These are phyloP conservation scores for Acromyrmex heyeri DNA, from an alignment of 1,140 invertebrate genomes.

Conservation along the genomic window DNA sequence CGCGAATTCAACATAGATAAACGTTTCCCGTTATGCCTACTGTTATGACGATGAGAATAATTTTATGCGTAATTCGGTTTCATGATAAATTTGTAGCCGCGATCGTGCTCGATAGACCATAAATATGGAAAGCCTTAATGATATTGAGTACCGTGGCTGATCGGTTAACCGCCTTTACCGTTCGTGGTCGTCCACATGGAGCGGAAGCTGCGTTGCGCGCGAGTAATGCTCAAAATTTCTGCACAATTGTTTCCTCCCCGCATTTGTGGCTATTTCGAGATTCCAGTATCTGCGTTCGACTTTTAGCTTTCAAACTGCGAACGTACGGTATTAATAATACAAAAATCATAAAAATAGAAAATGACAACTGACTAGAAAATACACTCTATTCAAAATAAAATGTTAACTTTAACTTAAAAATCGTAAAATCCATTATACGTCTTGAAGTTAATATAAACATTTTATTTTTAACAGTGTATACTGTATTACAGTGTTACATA, in stretches of 20 bases:
- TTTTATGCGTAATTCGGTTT: slow-evolving; percentile 28
- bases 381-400: not conserved
- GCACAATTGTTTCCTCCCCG: slow-evolving; percentile 50
- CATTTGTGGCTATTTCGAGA: slow-evolving; percentile 45
- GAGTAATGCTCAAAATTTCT: slow-evolving; percentile 51
- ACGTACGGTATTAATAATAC: not conserved
- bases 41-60: slow-evolving; percentile 36
- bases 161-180: slow-evolving; percentile 56
- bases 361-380: not conserved
- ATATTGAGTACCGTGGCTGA: slow-evolving; percentile 58
- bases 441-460: too few species aligned
- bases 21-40: not conserved
- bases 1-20: not conserved
- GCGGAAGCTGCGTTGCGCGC: slow-evolving; percentile 40
- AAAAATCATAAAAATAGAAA: not conserved
- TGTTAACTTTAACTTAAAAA: too few species aligned
- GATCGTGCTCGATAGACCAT: slow-evolving; percentile 22
- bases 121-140: slow-evolving; percentile 59
- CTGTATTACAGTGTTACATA: not conserved
- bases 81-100: slow-evolving; percentile 27
- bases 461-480: too few species aligned
- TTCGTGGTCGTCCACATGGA: slow-evolving; percentile 22
- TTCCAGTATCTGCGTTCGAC: slow-evolving; percentile 14
- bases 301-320: slow-evolving; percentile 25
- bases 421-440: too few species aligned